Conservation (phyloP, 2,888 invertebrate species). For the Bruchidius siliquastri region DNA sequence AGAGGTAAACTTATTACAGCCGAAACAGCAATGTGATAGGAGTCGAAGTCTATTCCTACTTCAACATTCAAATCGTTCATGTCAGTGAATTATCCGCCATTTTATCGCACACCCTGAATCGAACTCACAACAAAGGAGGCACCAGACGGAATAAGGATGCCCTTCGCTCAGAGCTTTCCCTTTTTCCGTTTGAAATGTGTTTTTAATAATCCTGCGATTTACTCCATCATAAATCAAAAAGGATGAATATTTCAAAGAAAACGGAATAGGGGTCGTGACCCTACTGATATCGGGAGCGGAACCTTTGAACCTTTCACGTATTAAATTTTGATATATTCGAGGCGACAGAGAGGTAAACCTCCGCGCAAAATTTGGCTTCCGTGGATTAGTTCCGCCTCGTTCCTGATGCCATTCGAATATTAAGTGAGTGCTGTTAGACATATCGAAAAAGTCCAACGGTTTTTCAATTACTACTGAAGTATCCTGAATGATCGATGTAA, state of each 20-base stretch:
- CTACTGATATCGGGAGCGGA: background rate
- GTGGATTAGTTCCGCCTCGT: background rate
- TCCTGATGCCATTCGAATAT: background rate
- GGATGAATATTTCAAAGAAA: background rate
- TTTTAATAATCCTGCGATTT: background rate
- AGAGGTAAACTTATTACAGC: too few species aligned
- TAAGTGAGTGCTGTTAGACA: too few species aligned
- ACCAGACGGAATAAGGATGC: background rate
- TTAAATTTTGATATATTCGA: background rate
- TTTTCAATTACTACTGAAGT: too few species aligned
- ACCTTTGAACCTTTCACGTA: background rate
- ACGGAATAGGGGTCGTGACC: background rate
- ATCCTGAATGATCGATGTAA: too few species aligned
- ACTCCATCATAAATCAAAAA: background rate
- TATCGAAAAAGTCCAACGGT: too few species aligned
- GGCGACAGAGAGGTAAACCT: background rate
- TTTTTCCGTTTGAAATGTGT: background rate
- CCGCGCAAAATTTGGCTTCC: background rate
- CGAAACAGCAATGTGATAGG: too few species aligned
- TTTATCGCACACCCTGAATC: background rate
- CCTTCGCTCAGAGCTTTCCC: background rate
- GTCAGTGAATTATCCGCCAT: background rate
- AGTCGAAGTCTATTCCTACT: background rate
- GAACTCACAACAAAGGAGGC: background rate
- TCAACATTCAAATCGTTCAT: background rate